These are phyloP conservation scores for Euthynnus affinis DNA, from an alignment of 2,797 vertebrate species.

Conservation along the genomic window DNA sequence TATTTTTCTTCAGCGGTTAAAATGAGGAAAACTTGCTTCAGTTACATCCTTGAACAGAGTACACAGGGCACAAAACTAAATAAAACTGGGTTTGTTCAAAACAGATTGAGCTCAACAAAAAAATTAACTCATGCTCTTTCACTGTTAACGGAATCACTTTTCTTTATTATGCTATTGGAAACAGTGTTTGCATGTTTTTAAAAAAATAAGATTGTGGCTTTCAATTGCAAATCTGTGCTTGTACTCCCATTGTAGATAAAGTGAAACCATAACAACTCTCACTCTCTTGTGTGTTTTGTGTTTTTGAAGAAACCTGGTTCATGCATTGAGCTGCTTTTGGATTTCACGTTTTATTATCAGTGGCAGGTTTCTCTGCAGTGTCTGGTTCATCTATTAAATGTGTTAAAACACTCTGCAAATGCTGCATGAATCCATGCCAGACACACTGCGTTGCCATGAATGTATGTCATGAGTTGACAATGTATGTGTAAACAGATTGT, in stretches of 20 bases:
- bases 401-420: conserved; percentile 27
- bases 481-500: conserved; percentile 1
- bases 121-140: not conserved
- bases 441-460: not conserved
- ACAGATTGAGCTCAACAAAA: not conserved
- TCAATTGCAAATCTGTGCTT: not conserved
- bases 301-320: conserved; percentile 3
- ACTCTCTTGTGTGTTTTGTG: not conserved
- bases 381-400: conserved; percentile 10
- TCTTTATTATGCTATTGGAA: not conserved
- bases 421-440: conserved; percentile 19
- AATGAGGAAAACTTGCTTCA: conserved; percentile 6
- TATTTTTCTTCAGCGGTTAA: conserved; percentile 4
- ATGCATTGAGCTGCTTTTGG: not conserved
- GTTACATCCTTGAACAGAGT: conserved; percentile 5
- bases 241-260: not conserved
- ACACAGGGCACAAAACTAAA: not conserved
- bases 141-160: not conserved
- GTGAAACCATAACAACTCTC: not conserved
- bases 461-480: conserved; percentile 3
- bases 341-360: conserved; percentile 32
- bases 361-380: conserved; percentile 4
- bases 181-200: not conserved
- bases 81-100: not conserved
- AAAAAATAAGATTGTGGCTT: not conserved